Base-by-base conservation (phyloP, 2,888 invertebrate genomes). In the Cephus spinipes region DNA sequence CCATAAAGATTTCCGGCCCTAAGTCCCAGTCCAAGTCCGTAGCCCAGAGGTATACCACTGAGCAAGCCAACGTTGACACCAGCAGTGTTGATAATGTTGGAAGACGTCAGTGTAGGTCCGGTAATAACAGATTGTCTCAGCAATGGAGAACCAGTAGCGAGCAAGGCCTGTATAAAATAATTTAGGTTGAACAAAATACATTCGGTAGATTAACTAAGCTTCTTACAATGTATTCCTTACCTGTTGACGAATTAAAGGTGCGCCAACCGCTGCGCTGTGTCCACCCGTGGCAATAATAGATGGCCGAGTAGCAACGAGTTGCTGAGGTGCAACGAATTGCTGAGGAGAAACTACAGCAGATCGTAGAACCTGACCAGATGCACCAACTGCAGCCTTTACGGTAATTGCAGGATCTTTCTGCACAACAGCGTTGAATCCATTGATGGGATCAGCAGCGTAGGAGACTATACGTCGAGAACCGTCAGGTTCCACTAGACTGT, bases 401-500 rank as follows among this genome's bases (percentile, higher is more conserved):
- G 85, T 87, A 79, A 89, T 79, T 68, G 85, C 84, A 0, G 88
- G 89, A 36, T 89, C 86, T 76, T 86, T 88, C 15, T 89, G 89
- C 11, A 90, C 89, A 75, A 90, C 82, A 31, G 91, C 90, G 81
- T 90, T 90, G 80, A 90, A 90, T 55, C 90, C 90, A 81, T 89
- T 90, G 76, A 90, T 84, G 36, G 90, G 88, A 81, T 91, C 90
- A 73, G 90, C 89, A 4, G 88, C 87, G 79, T 91, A 90, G 4
- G 89, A 87, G 6, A 91, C 90, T 71, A 86, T 85, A 36, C 90
- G 89, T 68, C 88, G 86, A 4, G 86, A 87, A 73, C 90, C 90
- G 76, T 90, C 90, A 12, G 90, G 89, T 77, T 91, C 91, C 75
- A 89, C 86, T 36, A 90, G 81, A 73, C 88, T 90, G 85, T 90